Base-by-base conservation (phyloP, 2,113 vertebrate species). In the Equus quagga region DNA sequence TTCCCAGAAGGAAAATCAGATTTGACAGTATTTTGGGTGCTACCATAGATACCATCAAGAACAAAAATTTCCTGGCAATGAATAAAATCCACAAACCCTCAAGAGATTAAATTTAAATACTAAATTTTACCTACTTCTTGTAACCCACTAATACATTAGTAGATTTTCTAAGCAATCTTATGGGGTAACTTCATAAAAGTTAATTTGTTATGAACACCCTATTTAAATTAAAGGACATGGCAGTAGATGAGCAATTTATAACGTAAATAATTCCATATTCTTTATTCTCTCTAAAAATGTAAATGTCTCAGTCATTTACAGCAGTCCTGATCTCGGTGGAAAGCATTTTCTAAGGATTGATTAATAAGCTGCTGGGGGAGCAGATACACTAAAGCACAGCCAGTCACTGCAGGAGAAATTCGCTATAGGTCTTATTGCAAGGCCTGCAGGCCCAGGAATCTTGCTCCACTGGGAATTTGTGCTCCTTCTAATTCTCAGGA, bases 41-140 rank as follows among this genome's bases (percentile, higher is more conserved):
- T 96, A 97, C 79, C 58, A 97, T 31, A 94, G 91, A 67, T 44
- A 94, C 15, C 91, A 97, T 97, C 14, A 98, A 92, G 95, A 86
- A 95, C 51, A 96, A 96, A 91, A 87, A 78, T 60, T 87, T 89
- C 76, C 69, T 95, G 81, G 93, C 82, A 96, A 36, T 83, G 65
- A 88, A 65, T 83, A 91, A 90, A 97, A 95, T 81, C 46, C 60
- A 92, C 56, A 94, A 96, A 84, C 44, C n/a, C 33, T 84, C 46
- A 94, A 62, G 93, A 88, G 84, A 85, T 64, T 91, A 95, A 65
- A 65, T 69, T 72, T 85, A 84, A 92, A 93, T 72, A 60, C 67
- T 72, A 85, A 56, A 87, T 92, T 89, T 86, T 79, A 62, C 46
- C 88, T n/a, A 75, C 81, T 94, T 95, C 44, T 69, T 92, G 15